Base-by-base conservation (phyloP, 2,888 invertebrate genomes). In the Cheilosia vernalis region DNA sequence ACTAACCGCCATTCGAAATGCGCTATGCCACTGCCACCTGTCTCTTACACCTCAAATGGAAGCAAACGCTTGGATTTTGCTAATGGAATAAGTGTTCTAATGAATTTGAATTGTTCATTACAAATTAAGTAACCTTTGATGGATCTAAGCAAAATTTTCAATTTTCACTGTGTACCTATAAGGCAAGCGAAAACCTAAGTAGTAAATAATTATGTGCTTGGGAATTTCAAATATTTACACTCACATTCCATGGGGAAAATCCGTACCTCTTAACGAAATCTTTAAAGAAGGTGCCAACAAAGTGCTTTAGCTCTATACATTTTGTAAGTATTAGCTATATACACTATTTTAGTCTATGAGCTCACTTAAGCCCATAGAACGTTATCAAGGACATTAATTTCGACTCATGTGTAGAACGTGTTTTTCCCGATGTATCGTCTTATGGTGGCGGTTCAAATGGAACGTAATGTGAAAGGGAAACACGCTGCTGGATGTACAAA, bases 301-400 rank as follows among this genome's bases (percentile, higher is more conserved):
- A 74, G 60, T 47, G 19, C 33, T 17, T 55, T 30, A 55, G 30
- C 33, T 55, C 55, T 55, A 55, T 17, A 55, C 55, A 55, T 55
- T 9, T 10, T 33, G 47, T 21, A 37, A 63, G 64, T 37, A 27
- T 27, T 21, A n/a, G n/a, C n/a, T n/a, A 21, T 21, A 64, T 61
- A 63, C 55, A 55, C 66, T 51, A 63, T 42, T 61, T 72, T 51
- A 13, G 58, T 44, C 73, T 79, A 73, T 56, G 60, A 37, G 49
- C 19, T 42, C 64, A 69, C 56, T 67, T 74, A 80, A 49, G 55
- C 24, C 40, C 60, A 47, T 30, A 61, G 55, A 72, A 60, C 61
- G 66, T 78, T 78, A 82, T 72, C 78, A 72, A 47, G 72, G 60
- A 67, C 60, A 80, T 84, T 84, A 84, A 84, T 69, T 80, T 74